Conservation (phyloP, 1,140 invertebrate species). For the Tetramorium alpestre region DNA sequence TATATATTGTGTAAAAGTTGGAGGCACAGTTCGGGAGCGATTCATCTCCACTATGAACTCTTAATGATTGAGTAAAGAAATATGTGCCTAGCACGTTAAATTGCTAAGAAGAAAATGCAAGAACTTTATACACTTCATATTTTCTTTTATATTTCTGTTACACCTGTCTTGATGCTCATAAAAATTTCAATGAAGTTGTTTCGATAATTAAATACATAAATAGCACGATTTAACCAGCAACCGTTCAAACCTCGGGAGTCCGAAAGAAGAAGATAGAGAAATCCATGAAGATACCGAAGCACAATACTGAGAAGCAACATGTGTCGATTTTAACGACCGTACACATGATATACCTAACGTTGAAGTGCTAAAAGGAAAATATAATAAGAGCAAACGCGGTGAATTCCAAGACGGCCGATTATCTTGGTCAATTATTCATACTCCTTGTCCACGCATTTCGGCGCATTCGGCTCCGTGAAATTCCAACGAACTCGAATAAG, state of each 20-base stretch:
- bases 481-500: slow-evolving; percentile 37
- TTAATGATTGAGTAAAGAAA: background rate
- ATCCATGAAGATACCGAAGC: background rate
- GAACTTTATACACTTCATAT: background rate
- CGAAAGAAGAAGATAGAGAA: background rate
- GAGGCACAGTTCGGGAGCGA: background rate
- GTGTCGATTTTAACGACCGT: slow-evolving; percentile 1
- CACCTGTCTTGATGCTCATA: background rate
- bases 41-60: background rate
- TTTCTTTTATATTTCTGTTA: background rate
- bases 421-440: slow-evolving; percentile 57
- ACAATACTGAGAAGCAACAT: slow-evolving; percentile 29
- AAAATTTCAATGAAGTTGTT: background rate
- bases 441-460: background rate
- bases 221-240: background rate
- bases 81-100: background rate
- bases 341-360: background rate
- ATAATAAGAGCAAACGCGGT: slow-evolving; percentile 21
- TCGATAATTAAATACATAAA: slow-evolving; percentile 3
- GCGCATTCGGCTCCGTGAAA: slow-evolving; percentile 18
- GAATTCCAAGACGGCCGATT: slow-evolving; percentile 10
- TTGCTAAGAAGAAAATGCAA: background rate
- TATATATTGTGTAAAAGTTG: background rate
- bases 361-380: slow-evolving; percentile 19
- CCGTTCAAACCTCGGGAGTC: background rate